Base-by-base conservation (phyloP, 2,888 invertebrate species). In the Laspeyria flexula region DNA sequence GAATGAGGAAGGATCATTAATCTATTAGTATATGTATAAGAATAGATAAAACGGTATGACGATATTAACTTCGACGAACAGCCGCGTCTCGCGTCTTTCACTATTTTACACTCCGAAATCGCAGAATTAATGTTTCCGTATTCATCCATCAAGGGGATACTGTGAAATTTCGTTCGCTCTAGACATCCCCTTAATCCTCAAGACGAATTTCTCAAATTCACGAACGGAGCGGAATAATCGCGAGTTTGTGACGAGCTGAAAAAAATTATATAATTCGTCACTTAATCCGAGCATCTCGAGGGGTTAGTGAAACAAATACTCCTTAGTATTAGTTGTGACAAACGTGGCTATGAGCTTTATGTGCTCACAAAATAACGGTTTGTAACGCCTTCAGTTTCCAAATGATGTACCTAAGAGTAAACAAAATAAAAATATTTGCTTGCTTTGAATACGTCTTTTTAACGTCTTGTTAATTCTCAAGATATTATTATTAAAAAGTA, bases 191-290 rank as follows among this genome's bases (percentile, higher is more conserved):
- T 79, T 90, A 90, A 90, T 88, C 90, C 89, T 78, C 73, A 88
- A 88, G 87, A 90, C 87, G 90, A 88, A 90, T 90, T 88, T 88
- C 90, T 86, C 83, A 86, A 89, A 89, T 85, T 88, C 87, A 87
- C 81, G 85, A 73, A 83, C 82, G 80, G 70, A 82, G 86, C 82
- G 82, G 82, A 84, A 86, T 87, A 88, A 89, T 86, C 88, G 86
- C 80, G 74, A 79, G 81, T 79, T 83, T 85, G 85, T 83, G 87
- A 86, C 85, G 83, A 83, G 76, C 74, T 77, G 65, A 62, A 73
- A 82, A 85, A 90, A 87, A 25, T 83, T 81, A 83, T 86, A 88
- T 87, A 91, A 90, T 88, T 90, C 88, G 81, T 86, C 86, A 83
- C 88, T 84, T 87, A 89, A 90, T 88, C 90, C 88, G 43, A 66